Conservation (phyloP, 2,797 vertebrate species). For the Otolemur crassicaudatus region DNA sequence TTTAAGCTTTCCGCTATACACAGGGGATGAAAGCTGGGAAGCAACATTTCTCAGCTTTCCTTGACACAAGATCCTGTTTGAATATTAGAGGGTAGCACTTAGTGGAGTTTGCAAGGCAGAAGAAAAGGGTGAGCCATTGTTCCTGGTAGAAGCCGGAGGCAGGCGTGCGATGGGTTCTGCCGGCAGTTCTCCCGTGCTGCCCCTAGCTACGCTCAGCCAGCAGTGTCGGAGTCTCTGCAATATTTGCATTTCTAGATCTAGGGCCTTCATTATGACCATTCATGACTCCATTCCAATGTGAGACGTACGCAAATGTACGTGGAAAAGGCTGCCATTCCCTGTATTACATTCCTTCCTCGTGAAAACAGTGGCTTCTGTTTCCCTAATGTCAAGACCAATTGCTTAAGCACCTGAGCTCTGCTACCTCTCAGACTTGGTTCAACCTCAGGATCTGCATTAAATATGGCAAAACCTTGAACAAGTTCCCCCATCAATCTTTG, state of each 20-base stretch:
- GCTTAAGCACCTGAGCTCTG: not conserved
- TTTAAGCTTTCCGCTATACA: not conserved
- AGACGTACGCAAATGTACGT: not conserved
- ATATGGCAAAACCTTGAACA: not conserved
- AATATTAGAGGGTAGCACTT: not conserved
- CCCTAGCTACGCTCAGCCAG: not conserved
- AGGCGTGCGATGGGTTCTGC: accelerated
- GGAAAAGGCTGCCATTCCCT: not conserved
- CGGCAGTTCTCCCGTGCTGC: not conserved
- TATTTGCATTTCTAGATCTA: not conserved
- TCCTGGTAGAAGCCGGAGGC: not conserved
- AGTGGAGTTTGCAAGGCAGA: not conserved
- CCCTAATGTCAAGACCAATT: not conserved
- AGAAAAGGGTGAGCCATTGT: not conserved
- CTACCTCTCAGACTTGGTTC: not conserved
- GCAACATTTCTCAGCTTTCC: not conserved
- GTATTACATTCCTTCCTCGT: not conserved
- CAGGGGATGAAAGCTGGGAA: not conserved
- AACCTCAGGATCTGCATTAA: not conserved
- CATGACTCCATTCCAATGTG: not conserved
- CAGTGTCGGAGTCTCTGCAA: accelerated
- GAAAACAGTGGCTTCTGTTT: not conserved
- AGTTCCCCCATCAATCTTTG: not conserved
- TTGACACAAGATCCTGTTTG: not conserved
- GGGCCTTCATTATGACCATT: not conserved